These are phyloP conservation scores for Stylophora pistillata DNA, from an alignment of 64 coral and sea anemone species.

Conservation along the genomic window DNA sequence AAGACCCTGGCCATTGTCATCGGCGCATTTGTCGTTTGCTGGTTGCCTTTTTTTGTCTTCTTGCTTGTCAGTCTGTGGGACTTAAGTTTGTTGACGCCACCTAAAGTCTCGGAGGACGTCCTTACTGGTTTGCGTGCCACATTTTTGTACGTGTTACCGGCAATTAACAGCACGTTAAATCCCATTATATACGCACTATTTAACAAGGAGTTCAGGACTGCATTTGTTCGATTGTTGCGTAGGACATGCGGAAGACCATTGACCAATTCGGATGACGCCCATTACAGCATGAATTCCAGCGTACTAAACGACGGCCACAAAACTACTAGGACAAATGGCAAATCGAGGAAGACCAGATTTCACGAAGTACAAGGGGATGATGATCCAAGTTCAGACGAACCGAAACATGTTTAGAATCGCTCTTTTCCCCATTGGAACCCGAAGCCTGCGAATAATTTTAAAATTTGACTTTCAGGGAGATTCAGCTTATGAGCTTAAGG, in stretches of 20 bases:
- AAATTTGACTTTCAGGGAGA: too few relatives aligned
- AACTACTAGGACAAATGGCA: not conserved
- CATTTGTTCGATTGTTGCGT: slow-evolving; percentile 45
- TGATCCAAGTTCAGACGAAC: not conserved
- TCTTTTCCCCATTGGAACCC: not conserved
- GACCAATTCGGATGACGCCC: not conserved
- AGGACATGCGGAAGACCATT: slow-evolving; percentile 4
- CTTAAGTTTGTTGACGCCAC: not conserved
- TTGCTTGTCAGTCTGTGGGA: slow-evolving; percentile 73
- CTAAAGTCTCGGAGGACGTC: not conserved
- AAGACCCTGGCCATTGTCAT: slow-evolving; percentile 89
- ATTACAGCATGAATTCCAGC: not conserved
- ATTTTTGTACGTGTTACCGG: slow-evolving; percentile 71
- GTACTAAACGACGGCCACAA: not conserved
- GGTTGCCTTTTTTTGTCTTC: slow-evolving; percentile 81
- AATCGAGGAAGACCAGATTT: not conserved
- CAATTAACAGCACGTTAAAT: slow-evolving; percentile 80
- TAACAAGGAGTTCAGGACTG: slow-evolving; percentile 70
- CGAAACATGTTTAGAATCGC: not conserved
- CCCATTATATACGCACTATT: slow-evolving; percentile 89
- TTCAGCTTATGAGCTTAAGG: too few relatives aligned
- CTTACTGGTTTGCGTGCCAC: slow-evolving; percentile 26
- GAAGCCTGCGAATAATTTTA: too few relatives aligned
- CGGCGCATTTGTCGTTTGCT: slow-evolving; percentile 80
- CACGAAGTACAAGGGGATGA: slow-evolving; percentile 4